These are phyloP conservation scores for Xyrichtys novacula DNA, from an alignment of 2,797 vertebrate genomes.

Conservation along the genomic window DNA sequence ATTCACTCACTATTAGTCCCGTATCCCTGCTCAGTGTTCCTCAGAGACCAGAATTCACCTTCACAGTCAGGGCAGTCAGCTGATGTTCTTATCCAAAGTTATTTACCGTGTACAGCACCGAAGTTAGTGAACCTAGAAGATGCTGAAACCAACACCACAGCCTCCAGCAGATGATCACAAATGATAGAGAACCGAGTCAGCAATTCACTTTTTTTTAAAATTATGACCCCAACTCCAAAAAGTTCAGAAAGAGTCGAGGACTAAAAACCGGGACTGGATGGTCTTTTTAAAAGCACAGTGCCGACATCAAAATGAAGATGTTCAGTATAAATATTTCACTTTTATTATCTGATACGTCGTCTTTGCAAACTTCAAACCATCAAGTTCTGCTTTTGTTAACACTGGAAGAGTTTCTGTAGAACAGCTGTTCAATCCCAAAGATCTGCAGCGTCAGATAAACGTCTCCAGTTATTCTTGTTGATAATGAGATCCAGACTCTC, in stretches of 20 bases:
- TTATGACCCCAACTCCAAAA: too few relatives aligned
- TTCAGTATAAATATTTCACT: too few relatives aligned
- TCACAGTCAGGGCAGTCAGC: not conserved
- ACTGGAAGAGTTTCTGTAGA: not conserved
- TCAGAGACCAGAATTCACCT: conserved; percentile 10
- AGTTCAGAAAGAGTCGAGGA: too few relatives aligned
- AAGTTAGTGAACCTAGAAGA: not conserved
- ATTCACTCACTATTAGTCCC: conserved; percentile 15
- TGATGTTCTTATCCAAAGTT: not conserved
- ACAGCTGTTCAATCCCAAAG: conserved; percentile 16
- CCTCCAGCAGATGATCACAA: not conserved
- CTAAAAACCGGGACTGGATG: too few relatives aligned
- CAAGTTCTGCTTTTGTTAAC: not conserved
- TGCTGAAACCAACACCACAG: not conserved
- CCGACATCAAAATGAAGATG: too few relatives aligned
- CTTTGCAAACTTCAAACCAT: too few relatives aligned
- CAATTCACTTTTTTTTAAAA: too few relatives aligned
- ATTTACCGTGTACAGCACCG: not conserved
- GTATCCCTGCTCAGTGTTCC: conserved; percentile 22
- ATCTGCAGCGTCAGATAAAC: conserved; percentile 27
- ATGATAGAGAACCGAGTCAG: not conserved
- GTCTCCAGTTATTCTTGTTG: conserved; percentile 10
- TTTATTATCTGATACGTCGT: too few relatives aligned
- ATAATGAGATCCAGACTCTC: conserved; percentile 33
- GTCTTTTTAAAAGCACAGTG: too few relatives aligned